Percentiles rank a stretch among this genome's conserved stretches.
These are phyloP conservation scores for Adelphocoris suturalis DNA, from an alignment of 2,888 invertebrate species.

Conservation along the genomic window DNA sequence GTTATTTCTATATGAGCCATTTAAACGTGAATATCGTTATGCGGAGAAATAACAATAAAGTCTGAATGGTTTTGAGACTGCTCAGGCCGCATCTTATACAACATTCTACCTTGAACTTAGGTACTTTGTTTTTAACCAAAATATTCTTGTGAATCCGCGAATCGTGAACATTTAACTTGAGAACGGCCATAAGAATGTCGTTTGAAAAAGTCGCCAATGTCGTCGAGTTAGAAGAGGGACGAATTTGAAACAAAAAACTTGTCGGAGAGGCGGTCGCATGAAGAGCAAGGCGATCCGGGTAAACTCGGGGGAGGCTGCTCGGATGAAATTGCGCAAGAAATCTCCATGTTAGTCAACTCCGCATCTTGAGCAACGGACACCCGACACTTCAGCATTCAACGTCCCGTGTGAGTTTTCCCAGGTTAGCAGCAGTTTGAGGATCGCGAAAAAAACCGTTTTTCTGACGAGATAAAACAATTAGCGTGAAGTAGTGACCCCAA, in stretches of 20 bases:
- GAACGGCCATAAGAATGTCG: background rate
- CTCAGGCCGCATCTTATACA: too few species aligned
- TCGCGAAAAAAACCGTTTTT: background rate
- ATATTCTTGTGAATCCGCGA: too few species aligned
- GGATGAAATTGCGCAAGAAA: slow-evolving; percentile 25
- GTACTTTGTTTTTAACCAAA: too few species aligned
- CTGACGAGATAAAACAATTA: slow-evolving; percentile 14
- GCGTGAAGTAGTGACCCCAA: background rate
- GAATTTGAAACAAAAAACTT: background rate
- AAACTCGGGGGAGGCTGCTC: background rate
- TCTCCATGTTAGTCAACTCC: slow-evolving; percentile 32
- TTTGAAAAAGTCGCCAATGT: background rate
- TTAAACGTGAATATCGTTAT: too few species aligned
- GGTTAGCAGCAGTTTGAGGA: slow-evolving; percentile 12
- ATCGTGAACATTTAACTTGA: too few species aligned
- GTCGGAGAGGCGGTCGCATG: background rate
- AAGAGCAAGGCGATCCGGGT: slow-evolving; percentile 36
- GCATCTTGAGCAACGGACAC: slow-evolving; percentile 17
- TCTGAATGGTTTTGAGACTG: too few species aligned
- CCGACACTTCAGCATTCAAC: slow-evolving; percentile 2
- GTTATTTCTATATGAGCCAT: too few species aligned
- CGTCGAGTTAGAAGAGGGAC: background rate
- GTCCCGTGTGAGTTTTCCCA: slow-evolving; percentile 58
- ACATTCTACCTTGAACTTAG: too few species aligned
- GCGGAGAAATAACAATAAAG: too few species aligned